These are phyloP conservation scores for Drymonia ruficornis DNA, from an alignment of 2,888 invertebrate species.

Conservation along the genomic window DNA sequence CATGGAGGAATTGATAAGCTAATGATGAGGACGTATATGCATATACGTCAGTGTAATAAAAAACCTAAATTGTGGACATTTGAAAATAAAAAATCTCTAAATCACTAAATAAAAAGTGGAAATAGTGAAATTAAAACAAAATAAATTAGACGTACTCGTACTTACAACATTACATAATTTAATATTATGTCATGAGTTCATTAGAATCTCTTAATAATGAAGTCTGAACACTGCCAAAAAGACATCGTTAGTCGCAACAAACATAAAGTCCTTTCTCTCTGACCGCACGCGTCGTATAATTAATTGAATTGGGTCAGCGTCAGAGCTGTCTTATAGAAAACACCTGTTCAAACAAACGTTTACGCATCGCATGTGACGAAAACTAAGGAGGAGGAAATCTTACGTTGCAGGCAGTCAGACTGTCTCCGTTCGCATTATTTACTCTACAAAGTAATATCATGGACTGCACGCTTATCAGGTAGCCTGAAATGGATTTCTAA, in stretches of 20 bases:
- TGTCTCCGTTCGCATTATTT: not conserved
- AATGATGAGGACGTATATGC: no score
- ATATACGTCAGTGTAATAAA: no score
- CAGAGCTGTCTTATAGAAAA: not conserved
- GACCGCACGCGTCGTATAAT: slow-evolving; percentile 1
- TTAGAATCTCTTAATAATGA: not conserved
- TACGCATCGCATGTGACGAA: not conserved
- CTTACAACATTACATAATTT: slow-evolving; percentile 7
- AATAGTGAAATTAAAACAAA: not conserved
- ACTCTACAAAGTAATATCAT: not conserved
- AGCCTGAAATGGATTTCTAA: no score
- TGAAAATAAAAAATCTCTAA: not conserved
- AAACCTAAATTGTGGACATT: no score
- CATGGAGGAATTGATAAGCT: no score
- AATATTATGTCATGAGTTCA: not conserved
- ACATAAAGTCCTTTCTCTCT: not conserved
- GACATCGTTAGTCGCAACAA: not conserved
- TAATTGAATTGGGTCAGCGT: slow-evolving; percentile 1
- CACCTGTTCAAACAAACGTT: slow-evolving; percentile 2
- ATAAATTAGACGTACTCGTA: slow-evolving; percentile 20
- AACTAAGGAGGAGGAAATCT: not conserved
- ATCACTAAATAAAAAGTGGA: not conserved
- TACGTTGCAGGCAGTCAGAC: not conserved
- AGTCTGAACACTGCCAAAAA: not conserved
- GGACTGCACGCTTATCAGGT: not conserved